These are phyloP conservation scores for Timema cristinae DNA, from an alignment of 2,888 invertebrate species.

Conservation along the genomic window DNA sequence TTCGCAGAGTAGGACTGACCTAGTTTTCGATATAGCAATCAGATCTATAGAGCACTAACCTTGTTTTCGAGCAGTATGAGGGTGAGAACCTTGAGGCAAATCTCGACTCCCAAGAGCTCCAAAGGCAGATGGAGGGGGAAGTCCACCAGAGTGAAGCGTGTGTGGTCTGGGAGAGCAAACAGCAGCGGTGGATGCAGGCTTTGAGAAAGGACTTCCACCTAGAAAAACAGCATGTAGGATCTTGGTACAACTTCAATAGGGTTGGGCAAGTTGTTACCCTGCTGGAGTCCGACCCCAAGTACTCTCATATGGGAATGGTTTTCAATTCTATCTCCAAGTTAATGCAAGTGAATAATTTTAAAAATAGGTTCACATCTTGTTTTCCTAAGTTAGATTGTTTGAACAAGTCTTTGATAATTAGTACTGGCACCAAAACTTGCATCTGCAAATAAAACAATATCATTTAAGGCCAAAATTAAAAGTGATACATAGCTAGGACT, in stretches of 20 bases:
- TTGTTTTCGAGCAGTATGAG: constrained; percentile 96
- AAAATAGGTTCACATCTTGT: too few relatives aligned
- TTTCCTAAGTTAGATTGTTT: too few relatives aligned
- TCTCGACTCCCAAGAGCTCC: constrained; percentile 96
- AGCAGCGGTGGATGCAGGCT: constrained; percentile 75
- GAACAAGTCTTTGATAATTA: too few relatives aligned
- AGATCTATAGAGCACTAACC: constrained; percentile 47
- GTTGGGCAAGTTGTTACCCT: too few relatives aligned
- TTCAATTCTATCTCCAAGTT: too few relatives aligned
- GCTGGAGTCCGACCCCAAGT: too few relatives aligned
- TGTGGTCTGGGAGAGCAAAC: constrained; percentile 96
- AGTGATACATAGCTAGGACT: not conserved
- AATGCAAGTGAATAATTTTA: too few relatives aligned
- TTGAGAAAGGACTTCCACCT: constrained; percentile 80
- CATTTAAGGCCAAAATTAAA: not conserved
- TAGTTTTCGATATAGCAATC: constrained; percentile 4
- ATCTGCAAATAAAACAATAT: not conserved
- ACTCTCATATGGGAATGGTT: too few relatives aligned
- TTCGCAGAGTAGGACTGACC: not conserved
- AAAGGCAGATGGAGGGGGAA: constrained; percentile 97
- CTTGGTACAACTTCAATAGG: too few relatives aligned
- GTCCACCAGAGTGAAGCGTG: constrained; percentile 93
- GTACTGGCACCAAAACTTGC: not conserved
- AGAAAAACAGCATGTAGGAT: constrained; percentile 33
- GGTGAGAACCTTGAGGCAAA: constrained; percentile 92